Evolutionary conservation across 2,888 invertebrate genomes (phyloP), one percentile per base, ranked within the genome.

Genomic region (Nomada fucata): DNA sequence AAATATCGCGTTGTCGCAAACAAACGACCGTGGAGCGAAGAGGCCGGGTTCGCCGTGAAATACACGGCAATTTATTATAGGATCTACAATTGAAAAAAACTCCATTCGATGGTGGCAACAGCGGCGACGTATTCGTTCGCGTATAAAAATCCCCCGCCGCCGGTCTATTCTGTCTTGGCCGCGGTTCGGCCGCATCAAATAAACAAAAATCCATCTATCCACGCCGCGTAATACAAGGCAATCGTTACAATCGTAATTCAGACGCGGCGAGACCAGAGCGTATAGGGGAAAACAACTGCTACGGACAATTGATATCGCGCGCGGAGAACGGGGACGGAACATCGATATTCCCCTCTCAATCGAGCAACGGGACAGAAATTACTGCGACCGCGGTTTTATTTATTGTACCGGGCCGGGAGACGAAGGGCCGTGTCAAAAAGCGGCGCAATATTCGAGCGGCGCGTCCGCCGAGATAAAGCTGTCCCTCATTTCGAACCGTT

Each of bases 351-450:
- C 47, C 47, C 15, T 73, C 29, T 52, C 86, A 86, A 84, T 87
- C 79, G 81, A 47, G 78, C 64, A 44, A 23, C 44, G 68, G 29
- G 55, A 75, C 23, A 71, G 80, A 88, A 36, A 88, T 87, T 88
- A 87, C 79, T 75, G 86, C 77, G 79, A 73, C 76, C 83, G 70
- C 74, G 78, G 77, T 85, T 89, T 91, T 89, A 91, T 91, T 91
- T 90, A 91, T 91, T 84, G 90, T 81, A 57, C 42, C 64, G 82
- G n/a, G 20, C 76, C 81, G 59, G 11, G 78, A 86, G 83, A 89
- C 88, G 87, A 89, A 90, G 89, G 89, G 88, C 86, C 75, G 59
- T 59, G 82, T 71, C 80, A 77, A 57, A 79, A 67, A 74, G 57
- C 71, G 72, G 81, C 52, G 59, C 81, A 64, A 80, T 77, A 83